Evolutionary conservation across 2,113 vertebrate species (phyloP).

Genomic region (Calyptomena viridis): DNA sequence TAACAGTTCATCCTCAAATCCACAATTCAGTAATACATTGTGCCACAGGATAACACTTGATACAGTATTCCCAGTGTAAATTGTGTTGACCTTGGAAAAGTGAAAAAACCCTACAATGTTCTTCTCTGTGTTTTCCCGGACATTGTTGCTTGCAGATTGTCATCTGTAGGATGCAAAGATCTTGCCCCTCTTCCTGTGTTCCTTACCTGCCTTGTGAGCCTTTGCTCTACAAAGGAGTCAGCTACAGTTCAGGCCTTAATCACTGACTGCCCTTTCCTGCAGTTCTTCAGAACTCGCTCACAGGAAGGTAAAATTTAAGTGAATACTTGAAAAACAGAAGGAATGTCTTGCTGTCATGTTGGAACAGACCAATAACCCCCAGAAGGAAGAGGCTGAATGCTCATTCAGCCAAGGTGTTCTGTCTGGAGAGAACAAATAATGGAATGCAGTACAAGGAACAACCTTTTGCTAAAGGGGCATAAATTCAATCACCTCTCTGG

Average conservation of each 20-base stretch:
- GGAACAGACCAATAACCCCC: not conserved
- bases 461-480: not conserved
- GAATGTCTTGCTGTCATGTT: not conserved
- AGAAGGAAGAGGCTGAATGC: not conserved
- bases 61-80: not conserved
- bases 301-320: not conserved
- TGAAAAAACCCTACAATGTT: not conserved
- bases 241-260: not conserved
- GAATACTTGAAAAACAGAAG: not conserved
- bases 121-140: not conserved
- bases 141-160: not conserved
- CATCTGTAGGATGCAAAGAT: not conserved
- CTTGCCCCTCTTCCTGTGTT: not conserved
- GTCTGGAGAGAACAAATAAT: not conserved
- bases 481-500: not conserved
- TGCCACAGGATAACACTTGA: not conserved
- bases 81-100: rapidly evolving
- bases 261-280: not conserved
- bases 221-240: not conserved
- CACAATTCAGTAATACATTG: not conserved
- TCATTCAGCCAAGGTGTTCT: not conserved
- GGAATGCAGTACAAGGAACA: rapidly evolving
- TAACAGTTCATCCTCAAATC: not conserved
- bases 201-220: not conserved
- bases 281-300: not conserved